Evolutionary conservation across 2,888 invertebrate species (phyloP).

Genomic region (Eupithecia vulgata): DNA sequence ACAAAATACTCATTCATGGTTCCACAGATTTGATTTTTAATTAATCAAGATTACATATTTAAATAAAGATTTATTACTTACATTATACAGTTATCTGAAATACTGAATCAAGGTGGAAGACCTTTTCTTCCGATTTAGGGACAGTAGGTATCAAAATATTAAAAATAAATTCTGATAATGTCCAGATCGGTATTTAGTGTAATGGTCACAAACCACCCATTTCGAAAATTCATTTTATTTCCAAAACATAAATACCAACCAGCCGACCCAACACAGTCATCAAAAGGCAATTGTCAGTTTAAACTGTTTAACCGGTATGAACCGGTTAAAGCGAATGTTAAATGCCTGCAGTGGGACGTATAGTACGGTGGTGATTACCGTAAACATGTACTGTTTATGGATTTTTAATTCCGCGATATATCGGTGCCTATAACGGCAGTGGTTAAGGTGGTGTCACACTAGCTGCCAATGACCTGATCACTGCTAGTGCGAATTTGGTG

Average conservation of each 20-base stretch:
- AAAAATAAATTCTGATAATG: neutral
- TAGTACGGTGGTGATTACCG: constrained; percentile 73
- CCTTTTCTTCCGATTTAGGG: neutral
- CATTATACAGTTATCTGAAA: too few species aligned
- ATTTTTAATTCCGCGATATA: constrained; percentile 81
- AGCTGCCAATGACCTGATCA: too few species aligned
- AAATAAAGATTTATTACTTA: too few species aligned
- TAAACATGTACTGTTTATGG: constrained; percentile 81
- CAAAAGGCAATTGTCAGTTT: constrained; percentile 36
- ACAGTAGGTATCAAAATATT: too few species aligned
- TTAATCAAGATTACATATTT: too few species aligned
- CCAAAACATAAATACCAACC: constrained; percentile 12
- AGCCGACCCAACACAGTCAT: constrained; percentile 21
- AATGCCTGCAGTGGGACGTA: constrained; percentile 32
- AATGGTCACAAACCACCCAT: neutral
- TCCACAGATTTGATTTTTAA: too few species aligned
- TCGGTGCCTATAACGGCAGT: constrained; percentile 33
- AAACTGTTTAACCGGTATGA: constrained; percentile 35
- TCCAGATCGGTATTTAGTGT: neutral
- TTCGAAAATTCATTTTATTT: neutral
- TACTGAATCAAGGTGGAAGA: neutral
- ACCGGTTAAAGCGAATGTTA: constrained; percentile 36
- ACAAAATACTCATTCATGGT: too few species aligned
- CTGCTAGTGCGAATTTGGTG: too few species aligned
- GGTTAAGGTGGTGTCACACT: constrained; percentile 19